A percentile compares a stretch with the other conserved stretches of the same genome.
phyloP scores from a whole-genome alignment of 1,140 invertebrate species.

The Choristoneura fumiferana region DNA sequence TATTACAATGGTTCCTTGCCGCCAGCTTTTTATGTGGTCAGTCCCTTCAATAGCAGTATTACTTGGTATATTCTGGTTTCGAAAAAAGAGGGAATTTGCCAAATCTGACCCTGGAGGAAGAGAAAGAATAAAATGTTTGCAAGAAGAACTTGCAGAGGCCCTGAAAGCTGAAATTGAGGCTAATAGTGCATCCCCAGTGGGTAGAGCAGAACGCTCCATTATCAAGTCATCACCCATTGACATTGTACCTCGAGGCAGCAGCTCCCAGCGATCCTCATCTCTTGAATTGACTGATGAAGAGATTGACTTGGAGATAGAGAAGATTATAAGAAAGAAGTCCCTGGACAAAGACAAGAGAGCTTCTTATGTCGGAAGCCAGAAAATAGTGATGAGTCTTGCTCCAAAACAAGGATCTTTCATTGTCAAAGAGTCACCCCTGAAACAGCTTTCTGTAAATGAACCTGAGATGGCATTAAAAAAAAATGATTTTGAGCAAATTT shows the following conservation, averaged over 20 bases:
- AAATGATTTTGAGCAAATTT: conserved; percentile 36
- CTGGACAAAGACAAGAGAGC: conserved; percentile 65
- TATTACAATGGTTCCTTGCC: conserved; percentile 77
- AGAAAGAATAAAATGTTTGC: conserved; percentile 74
- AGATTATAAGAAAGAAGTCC: conserved; percentile 73
- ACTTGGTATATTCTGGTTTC: conserved; percentile 82
- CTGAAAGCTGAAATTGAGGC: conserved; percentile 60
- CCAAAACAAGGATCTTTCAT: conserved; percentile 40
- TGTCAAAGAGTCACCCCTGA: conserved; percentile 40
- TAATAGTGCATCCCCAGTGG: conserved; percentile 43
- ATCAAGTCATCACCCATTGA: conserved; percentile 80
- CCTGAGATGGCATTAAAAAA: conserved; percentile 37
- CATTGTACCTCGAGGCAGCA: conserved; percentile 75
- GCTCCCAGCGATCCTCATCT: conserved; percentile 75
- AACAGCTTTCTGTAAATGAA: conserved; percentile 45
- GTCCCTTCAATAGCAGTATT: conserved; percentile 80
- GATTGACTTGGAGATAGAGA: conserved; percentile 81
- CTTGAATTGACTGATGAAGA: conserved; percentile 80
- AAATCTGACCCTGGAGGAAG: conserved; percentile 78
- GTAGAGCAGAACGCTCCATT: conserved; percentile 61
- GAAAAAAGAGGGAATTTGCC: conserved; percentile 79
- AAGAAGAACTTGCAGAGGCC: conserved; percentile 72
- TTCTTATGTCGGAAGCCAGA: conserved; percentile 33
- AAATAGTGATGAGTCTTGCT: conserved; percentile 20
- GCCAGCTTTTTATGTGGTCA: conserved; percentile 80